These are phyloP conservation scores for Saguinus midas DNA, from an alignment of 2,113 vertebrate genomes.

Conservation along the genomic window DNA sequence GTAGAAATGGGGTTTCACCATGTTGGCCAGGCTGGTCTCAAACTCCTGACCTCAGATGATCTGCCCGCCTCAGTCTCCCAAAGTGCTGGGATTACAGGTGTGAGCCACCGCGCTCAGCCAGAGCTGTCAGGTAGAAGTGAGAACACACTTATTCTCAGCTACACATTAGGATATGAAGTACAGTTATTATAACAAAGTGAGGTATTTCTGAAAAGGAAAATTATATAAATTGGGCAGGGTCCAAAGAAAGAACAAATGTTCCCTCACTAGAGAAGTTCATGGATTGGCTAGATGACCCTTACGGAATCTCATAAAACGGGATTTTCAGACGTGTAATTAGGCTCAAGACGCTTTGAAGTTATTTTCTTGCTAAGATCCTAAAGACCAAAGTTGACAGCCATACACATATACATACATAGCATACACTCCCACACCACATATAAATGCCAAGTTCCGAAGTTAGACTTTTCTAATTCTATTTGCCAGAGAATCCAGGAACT, in stretches of 20 bases:
- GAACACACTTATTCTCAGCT: neutral
- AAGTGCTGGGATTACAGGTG: too few species aligned
- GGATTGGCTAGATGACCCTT: neutral
- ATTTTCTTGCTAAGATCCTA: neutral
- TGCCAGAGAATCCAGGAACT: slow-evolving; percentile 98
- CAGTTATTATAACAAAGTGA: neutral
- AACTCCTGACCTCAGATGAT: too few species aligned
- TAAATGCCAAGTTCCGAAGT: neutral
- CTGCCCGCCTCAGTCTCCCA: too few species aligned
- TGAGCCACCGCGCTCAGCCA: too few species aligned
- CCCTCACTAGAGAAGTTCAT: neutral
- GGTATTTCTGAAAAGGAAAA: neutral
- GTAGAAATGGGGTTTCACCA: too few species aligned
- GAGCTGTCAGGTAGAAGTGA: neutral
- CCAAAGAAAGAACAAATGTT: neutral
- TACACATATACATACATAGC: neutral
- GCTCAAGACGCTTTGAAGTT: neutral
- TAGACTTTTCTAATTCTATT: slow-evolving; percentile 68
- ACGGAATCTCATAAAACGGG: neutral
- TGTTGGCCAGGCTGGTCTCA: too few species aligned
- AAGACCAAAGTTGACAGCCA: neutral
- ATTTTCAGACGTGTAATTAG: neutral
- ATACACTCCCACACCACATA: neutral
- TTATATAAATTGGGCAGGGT: neutral
- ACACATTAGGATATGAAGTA: neutral